phyloP scores from a whole-genome alignment of 2,113 vertebrate genomes.

The Mesitornis unicolor region DNA sequence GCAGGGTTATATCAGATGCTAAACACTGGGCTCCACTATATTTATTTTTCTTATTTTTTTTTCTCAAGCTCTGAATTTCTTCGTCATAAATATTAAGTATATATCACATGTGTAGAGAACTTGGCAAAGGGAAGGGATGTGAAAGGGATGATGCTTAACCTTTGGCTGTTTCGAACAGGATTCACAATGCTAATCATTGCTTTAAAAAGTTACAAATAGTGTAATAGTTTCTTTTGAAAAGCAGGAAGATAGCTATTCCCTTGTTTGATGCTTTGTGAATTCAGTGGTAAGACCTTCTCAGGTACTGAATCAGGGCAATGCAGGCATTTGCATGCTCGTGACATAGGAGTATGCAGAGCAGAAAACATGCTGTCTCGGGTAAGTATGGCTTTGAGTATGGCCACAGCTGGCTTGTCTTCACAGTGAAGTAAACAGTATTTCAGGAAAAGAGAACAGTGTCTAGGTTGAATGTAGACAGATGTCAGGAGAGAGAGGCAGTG shows the following conservation, averaged over 20 bases:
- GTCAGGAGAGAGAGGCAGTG: not conserved
- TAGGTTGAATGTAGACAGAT: not conserved
- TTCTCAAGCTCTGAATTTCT: not conserved
- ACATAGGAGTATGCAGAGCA: fast-evolving
- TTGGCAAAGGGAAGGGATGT: not conserved
- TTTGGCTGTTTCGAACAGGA: not conserved
- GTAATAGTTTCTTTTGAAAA: not conserved
- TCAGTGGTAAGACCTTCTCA: not conserved
- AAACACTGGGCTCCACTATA: not conserved
- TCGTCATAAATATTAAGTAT: not conserved
- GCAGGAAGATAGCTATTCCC: not conserved
- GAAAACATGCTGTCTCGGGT: not conserved
- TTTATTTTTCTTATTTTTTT: not conserved
- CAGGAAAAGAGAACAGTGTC: not conserved
- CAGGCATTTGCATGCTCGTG: fast-evolving
- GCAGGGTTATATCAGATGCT: not conserved
- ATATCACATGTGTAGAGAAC: not conserved
- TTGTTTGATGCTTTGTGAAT: not conserved
- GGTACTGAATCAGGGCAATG: not conserved
- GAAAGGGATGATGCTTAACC: not conserved
- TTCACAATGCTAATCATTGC: not conserved
- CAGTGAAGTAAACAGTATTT: not conserved
- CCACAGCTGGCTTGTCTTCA: not conserved
- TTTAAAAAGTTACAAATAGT: not conserved
- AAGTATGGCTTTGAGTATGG: not conserved